Evolutionary conservation across 2,113 vertebrate species (phyloP).

Genomic region (Esox niger): DNA sequence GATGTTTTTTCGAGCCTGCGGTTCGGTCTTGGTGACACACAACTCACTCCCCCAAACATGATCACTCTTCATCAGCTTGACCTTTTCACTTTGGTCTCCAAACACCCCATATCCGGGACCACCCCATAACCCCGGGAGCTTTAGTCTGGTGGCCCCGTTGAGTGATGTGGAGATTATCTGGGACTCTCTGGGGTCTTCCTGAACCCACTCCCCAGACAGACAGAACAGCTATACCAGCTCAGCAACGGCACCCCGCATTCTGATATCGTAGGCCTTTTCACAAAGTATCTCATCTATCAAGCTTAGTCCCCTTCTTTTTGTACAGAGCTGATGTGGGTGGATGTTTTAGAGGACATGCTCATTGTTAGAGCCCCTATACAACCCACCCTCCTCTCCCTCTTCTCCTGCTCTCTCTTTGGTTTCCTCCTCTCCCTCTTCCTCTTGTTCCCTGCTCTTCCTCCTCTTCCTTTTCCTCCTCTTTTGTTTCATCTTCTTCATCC

Average conservation of each 20-base stretch:
- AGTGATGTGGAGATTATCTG: neutral
- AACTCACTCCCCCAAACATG: too few species aligned
- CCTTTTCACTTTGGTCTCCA: neutral
- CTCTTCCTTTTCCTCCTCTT: too few species aligned
- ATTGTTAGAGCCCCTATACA: too few species aligned
- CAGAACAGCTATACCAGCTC: neutral
- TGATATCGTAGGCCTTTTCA: neutral
- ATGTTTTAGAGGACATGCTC: neutral
- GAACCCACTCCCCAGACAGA: neutral
- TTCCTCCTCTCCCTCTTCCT: too few species aligned
- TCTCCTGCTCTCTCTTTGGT: too few species aligned
- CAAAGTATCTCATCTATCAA: too few species aligned
- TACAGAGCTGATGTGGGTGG: neutral
- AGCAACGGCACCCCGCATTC: neutral
- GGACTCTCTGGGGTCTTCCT: neutral
- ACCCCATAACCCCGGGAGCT: neutral
- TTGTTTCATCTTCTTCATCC: too few species aligned
- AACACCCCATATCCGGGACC: neutral
- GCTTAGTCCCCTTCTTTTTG: neutral
- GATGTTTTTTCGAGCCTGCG: neutral
- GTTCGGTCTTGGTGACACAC: too few species aligned
- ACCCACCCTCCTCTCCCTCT: too few species aligned
- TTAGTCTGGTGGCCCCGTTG: too few species aligned
- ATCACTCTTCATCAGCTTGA: neutral
- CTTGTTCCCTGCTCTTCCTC: too few species aligned